phyloP scores from a whole-genome alignment of 2,888 invertebrate species.

The Monoplex corrugatus region DNA sequence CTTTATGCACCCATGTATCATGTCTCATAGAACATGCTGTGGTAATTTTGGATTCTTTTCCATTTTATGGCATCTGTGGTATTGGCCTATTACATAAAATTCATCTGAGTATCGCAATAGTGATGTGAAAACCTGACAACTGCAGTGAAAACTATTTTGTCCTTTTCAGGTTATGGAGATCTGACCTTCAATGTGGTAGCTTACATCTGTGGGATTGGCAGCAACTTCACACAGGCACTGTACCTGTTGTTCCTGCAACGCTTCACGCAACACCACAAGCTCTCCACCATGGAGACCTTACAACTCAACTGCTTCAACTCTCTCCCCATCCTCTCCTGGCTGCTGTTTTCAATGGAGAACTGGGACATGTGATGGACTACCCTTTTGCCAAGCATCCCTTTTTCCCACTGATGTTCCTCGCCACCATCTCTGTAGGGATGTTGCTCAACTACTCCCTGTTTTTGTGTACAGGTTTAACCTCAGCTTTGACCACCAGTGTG shows the following conservation, averaged over 20 bases:
- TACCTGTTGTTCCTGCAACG: conserved; percentile 82
- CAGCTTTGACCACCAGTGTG: conserved; percentile 82
- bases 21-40: too few relatives aligned
- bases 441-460: conserved; percentile 82
- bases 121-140: too few relatives aligned
- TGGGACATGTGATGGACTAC: conserved; percentile 59
- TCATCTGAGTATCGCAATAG: too few relatives aligned
- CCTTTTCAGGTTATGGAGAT: conserved; percentile 81
- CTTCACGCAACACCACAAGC: conserved; percentile 72
- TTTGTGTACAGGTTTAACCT: conserved; percentile 82
- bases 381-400: conserved; percentile 56
- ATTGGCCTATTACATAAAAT: too few relatives aligned
- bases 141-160: too few relatives aligned
- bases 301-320: conserved; percentile 81
- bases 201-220: conserved; percentile 80
- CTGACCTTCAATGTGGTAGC: conserved; percentile 79
- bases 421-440: conserved; percentile 77
- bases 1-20: too few relatives aligned
- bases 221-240: conserved; percentile 81
- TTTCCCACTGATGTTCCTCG: conserved; percentile 76
- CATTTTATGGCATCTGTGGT: too few relatives aligned
- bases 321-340: conserved; percentile 77
- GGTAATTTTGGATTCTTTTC: too few relatives aligned
- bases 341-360: conserved; percentile 72
- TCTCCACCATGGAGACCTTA: conserved; percentile 79